These are phyloP conservation scores for Rotaria socialis DNA, from an alignment of 2,888 invertebrate genomes.

Conservation along the genomic window DNA sequence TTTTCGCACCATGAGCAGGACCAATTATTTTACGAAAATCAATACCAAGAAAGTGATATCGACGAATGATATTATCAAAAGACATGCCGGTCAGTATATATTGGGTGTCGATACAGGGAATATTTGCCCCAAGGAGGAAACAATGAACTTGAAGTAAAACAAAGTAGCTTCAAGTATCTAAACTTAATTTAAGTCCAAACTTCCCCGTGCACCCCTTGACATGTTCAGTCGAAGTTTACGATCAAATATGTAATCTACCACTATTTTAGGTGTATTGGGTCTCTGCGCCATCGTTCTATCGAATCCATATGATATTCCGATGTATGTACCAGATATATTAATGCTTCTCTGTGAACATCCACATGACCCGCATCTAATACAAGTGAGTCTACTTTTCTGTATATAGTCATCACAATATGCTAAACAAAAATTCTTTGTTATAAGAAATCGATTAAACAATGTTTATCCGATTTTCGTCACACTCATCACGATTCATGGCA, in stretches of 20 bases:
- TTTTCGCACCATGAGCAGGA: background rate
- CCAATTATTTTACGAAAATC: background rate
- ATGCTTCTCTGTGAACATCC: conserved; percentile 74
- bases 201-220: too few species aligned
- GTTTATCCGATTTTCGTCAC: conserved; percentile 79
- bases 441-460: conserved; percentile 76
- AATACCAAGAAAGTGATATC: background rate
- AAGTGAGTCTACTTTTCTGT: conserved; percentile 63
- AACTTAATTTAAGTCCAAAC: too few species aligned
- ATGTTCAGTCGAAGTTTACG: too few species aligned
- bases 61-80: background rate
- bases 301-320: conserved; percentile 79
- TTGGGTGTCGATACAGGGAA: too few species aligned
- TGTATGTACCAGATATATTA: conserved; percentile 73
- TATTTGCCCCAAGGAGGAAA: too few species aligned
- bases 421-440: conserved; percentile 49
- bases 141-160: too few species aligned
- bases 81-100: background rate
- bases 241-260: too few species aligned
- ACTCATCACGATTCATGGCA: conserved; percentile 91
- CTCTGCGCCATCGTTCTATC: conserved; percentile 80
- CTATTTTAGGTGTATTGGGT: conserved; percentile 72
- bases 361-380: conserved; percentile 81
- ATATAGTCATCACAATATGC: too few species aligned
- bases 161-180: too few species aligned